Evolutionary conservation across 2,113 vertebrate genomes (phyloP).

Genomic region (Vombatus ursinus): DNA sequence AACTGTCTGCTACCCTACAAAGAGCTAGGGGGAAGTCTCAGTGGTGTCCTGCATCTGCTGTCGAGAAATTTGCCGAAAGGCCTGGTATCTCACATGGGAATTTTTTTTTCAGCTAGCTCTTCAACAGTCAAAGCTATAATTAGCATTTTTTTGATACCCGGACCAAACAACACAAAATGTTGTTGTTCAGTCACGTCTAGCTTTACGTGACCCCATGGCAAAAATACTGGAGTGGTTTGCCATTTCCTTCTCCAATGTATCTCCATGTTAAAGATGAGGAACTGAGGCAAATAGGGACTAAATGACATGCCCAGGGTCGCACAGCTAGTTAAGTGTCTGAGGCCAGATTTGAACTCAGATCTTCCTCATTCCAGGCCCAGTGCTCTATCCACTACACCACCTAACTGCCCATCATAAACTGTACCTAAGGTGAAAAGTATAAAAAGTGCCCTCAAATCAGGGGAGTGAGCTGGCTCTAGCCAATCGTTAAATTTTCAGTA

Average conservation of each 20-base stretch:
- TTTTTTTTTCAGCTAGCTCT: not conserved
- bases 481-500: not conserved
- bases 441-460: not conserved
- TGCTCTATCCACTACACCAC: fast-evolving
- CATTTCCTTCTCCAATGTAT: not conserved
- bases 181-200: not conserved
- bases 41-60: not conserved
- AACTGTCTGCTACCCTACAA: not conserved
- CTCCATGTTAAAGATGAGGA: constrained; percentile 8
- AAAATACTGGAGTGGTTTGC: not conserved
- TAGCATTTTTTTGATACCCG: not conserved
- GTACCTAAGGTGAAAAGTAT: not conserved
- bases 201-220: not conserved
- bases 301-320: not conserved
- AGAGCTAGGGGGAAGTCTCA: not conserved
- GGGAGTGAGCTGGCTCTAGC: not conserved
- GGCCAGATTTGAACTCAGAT: not conserved
- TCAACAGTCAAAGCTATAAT: not conserved
- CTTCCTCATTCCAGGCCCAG: not conserved
- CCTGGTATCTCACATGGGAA: not conserved
- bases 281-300: not conserved
- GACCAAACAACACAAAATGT: not conserved
- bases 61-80: not conserved
- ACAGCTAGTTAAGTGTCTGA: not conserved
- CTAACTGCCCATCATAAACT: not conserved